Evolutionary conservation across 2,113 vertebrate genomes (phyloP).

Genomic region (Procapra przewalskii): DNA sequence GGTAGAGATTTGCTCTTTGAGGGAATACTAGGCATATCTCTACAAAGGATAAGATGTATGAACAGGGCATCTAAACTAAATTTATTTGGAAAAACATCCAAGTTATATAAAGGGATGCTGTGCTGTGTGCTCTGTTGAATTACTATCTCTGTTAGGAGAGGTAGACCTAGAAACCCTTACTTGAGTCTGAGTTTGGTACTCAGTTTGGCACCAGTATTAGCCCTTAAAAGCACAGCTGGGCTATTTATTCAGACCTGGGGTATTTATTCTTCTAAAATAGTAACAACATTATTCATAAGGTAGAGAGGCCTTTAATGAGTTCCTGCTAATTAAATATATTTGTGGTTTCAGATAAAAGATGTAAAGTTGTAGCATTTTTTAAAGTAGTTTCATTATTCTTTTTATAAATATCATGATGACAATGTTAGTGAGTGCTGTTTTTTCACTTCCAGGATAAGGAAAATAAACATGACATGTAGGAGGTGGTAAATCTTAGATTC

Average conservation of each 20-base stretch:
- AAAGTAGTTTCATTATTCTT: not conserved
- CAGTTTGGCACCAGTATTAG: not conserved
- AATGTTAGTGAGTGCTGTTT: not conserved
- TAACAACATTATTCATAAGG: not conserved
- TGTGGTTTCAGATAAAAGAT: not conserved
- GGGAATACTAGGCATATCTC: not conserved
- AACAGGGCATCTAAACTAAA: not conserved
- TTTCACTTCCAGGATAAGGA: constrained; percentile 10
- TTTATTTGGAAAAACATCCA: not conserved
- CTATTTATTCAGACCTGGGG: not conserved
- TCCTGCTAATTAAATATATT: constrained; percentile 22
- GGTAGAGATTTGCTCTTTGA: not conserved
- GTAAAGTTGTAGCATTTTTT: not conserved
- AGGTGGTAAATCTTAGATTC: not conserved
- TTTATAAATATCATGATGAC: not conserved
- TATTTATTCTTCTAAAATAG: constrained; percentile 7
- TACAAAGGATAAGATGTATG: not conserved
- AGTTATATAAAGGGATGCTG: not conserved
- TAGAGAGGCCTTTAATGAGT: not conserved
- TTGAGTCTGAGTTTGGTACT: not conserved
- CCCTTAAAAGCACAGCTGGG: not conserved
- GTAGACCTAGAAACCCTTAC: not conserved
- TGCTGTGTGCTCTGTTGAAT: not conserved
- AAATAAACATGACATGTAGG: not conserved
- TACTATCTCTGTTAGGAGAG: not conserved